Base-by-base conservation (phyloP, 2,797 vertebrate species). In the Melanotaenia pygmaea region DNA sequence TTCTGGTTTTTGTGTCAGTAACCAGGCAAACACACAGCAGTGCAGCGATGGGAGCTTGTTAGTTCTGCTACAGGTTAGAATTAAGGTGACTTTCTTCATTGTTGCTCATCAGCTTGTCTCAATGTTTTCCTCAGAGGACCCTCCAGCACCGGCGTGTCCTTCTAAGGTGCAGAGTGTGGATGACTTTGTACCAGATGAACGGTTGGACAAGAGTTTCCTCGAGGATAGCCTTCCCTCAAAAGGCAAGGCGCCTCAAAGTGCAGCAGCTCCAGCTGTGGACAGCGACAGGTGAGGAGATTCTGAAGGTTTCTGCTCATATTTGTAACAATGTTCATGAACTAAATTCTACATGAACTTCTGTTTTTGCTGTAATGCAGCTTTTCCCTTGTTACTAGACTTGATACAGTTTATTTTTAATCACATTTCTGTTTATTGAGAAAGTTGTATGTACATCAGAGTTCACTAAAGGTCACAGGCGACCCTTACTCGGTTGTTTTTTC, bases 161-260 rank as follows among this genome's bases (percentile, higher is more conserved):
- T 9, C 56, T 0, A 87, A 89, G 43, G 96, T 97, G 2, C 95
- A 95, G 74, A 96, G 93, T 0, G 93, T 98, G 76, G 98, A 99
- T 78, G 97, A 99, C 71, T 99, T 98, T 72, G 85, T 98, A 47
- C 98, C 97, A 0, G 97, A 99, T 1, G 98, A 96, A 24, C 86
- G 95, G 71, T 92, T 99, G 83, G 98, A 99, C 89, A 95, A 77
- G 83, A 96, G 94, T 90, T 99, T 99, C 88, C 93, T 99, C 45
- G 98, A 99, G 10, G 98, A 99, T 58, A 66, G 92, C 4, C 69
- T 77, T 0, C 88, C 93, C 0, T 80, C 85, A 0, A 95, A 88
- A 74, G 88, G 85, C 0, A 95, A 91, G 73, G 89, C 75, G 54
- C 84, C 84, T 32, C 76, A 26, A 0, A 83, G 76, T 18, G 20